Evolutionary conservation across 1,140 invertebrate genomes (phyloP), one percentile per base, ranked within the genome.

Genomic region (Drosophila malerkotliana): DNA sequence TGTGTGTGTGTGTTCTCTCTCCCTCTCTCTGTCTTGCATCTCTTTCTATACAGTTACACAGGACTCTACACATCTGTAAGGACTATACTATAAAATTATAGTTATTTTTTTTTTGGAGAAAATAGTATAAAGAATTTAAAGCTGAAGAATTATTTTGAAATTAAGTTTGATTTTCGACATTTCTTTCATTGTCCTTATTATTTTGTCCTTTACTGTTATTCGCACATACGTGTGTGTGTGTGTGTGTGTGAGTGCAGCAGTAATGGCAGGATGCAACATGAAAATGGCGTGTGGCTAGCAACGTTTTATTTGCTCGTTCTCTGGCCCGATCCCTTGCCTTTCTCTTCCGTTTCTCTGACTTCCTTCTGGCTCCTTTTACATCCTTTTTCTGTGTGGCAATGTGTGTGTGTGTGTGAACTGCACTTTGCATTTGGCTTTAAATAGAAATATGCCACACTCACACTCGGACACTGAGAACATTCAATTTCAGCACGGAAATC

Each of bases 191-290:
- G 6, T 28, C 5, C 41, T 9, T 44, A 44, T 18, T 15, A 8
- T 44, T 4, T 44, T 18, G 41, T 15, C 14, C 41, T 14, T 7
- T 18, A 9, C 41, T 44, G 41, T 44, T 7, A 34, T 44, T 24
- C 45, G 18, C 28, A 24, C 12, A 26, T 44, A 37, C 1, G 54
- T 34, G 21, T 30, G 54, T 14, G 8, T 49, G 18, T 30, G 53
- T 49, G 47, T 72, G 32, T 61, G 18, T 45, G 26, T 53, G 56
- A 72, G 54, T 59, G 49, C 75, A 58, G 66, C 75, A 58, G 66
- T 82, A 76, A 87, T 87, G 79, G 79, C 82, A 88, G 82, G 83
- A 87, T 87, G 83, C 82, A 87, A 87, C 83, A 87, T 79, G 83
- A 79, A 87, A 87, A 87, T 87, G 82, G 82, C 82, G 82, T 87